Evolutionary conservation across 2,797 vertebrate genomes (phyloP).

Genomic region (Acomys russatus): DNA sequence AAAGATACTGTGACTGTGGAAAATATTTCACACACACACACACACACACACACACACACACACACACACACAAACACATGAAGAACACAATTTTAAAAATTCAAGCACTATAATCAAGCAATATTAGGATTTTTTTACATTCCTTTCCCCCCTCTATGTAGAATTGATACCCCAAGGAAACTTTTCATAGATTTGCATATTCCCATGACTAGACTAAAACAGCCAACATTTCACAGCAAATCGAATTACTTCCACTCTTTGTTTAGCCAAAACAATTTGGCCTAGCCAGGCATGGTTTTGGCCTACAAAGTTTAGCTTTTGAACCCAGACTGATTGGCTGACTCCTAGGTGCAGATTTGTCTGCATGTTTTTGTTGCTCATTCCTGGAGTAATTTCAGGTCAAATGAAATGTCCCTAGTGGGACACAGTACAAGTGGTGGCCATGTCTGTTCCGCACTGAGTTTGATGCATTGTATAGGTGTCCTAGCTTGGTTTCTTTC

Average conservation of each 20-base stretch:
- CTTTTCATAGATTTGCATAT: conserved; percentile 43
- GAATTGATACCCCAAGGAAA: neutral
- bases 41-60: conserved; percentile 2
- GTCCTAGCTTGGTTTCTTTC: neutral
- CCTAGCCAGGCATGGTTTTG: conserved; percentile 2
- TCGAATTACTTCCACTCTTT: conserved; percentile 9
- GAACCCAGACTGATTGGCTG: neutral
- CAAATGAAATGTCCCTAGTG: neutral
- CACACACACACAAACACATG: neutral
- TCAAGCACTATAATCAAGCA: neutral
- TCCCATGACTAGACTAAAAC: neutral
- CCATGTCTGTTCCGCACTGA: neutral
- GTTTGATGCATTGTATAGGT: neutral
- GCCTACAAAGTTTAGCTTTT: conserved; percentile 45
- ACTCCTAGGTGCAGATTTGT: conserved; percentile 41
- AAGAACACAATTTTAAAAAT: neutral
- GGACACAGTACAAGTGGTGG: neutral
- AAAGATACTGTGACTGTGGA: neutral
- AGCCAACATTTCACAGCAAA: neutral
- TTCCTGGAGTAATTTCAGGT: neutral
- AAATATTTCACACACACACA: conserved; percentile 18
- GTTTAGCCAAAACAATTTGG: conserved; percentile 34
- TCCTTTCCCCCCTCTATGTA: neutral
- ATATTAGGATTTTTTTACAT: neutral
- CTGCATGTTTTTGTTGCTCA: neutral